Evolutionary conservation across 2,888 invertebrate species (phyloP).

Genomic region (Graphium colonna): DNA sequence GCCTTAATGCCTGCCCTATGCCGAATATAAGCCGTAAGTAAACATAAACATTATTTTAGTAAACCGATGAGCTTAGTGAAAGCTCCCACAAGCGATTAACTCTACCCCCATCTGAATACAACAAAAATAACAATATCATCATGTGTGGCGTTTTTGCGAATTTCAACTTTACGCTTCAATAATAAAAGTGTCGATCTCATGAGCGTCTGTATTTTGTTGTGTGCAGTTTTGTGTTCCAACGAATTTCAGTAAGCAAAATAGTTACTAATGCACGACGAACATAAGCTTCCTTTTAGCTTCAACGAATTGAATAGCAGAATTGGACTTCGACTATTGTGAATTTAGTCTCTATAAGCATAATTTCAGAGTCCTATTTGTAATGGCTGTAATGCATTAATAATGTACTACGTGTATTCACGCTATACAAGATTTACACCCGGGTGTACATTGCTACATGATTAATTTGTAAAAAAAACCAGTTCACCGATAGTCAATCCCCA

Average conservation of each 20-base stretch:
- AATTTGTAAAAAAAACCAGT: conserved; percentile 47
- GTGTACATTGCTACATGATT: conserved; percentile 40
- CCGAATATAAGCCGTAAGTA: conserved; percentile 56
- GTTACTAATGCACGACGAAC: background rate
- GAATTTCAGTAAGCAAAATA: background rate
- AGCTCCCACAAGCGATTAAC: conserved; percentile 67
- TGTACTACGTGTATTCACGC: no score
- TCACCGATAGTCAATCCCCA: no score
- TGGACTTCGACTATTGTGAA: no score
- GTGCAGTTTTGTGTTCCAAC: background rate
- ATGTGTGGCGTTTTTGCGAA: conserved; percentile 12
- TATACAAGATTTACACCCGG: background rate
- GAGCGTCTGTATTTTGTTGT: no score
- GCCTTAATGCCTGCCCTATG: conserved; percentile 47
- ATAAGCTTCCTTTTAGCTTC: background rate
- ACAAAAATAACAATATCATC: background rate
- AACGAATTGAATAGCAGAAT: no score
- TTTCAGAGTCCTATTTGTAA: background rate
- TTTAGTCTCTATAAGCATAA: background rate
- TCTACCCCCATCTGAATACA: conserved; percentile 40
- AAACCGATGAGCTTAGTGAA: conserved; percentile 70
- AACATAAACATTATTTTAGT: conserved; percentile 78
- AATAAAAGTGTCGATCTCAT: background rate
- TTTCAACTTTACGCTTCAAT: background rate
- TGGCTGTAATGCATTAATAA: no score